These are phyloP conservation scores for Paramisgurnus dabryanus DNA, from an alignment of 2,113 vertebrate species.

Conservation along the genomic window DNA sequence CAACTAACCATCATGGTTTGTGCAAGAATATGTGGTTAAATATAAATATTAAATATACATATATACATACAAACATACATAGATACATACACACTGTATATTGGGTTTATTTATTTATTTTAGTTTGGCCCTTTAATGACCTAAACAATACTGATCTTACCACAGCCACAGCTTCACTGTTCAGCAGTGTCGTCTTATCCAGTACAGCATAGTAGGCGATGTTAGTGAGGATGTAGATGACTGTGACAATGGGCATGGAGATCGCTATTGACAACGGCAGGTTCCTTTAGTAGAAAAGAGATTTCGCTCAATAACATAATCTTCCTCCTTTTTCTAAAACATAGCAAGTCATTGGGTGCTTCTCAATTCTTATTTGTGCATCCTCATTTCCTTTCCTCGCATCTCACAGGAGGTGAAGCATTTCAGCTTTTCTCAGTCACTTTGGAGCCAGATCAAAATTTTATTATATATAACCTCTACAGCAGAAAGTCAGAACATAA, in stretches of 20 bases:
- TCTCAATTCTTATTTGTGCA: too few relatives aligned
- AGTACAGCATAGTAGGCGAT: constrained; percentile 79
- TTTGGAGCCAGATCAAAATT: too few relatives aligned
- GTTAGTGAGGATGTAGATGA: constrained; percentile 83
- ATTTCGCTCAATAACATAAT: neutral
- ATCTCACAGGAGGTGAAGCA: too few relatives aligned
- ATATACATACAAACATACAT: too few relatives aligned
- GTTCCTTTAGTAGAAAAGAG: constrained; percentile 66
- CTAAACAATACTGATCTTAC: constrained; percentile 64
- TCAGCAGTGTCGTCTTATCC: constrained; percentile 70
- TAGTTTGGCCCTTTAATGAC: neutral
- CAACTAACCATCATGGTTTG: constrained; percentile 48
- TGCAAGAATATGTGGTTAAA: neutral
- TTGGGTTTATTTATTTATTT: too few relatives aligned
- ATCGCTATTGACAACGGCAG: constrained; percentile 79
- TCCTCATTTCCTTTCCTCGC: too few relatives aligned
- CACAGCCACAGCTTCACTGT: constrained; percentile 80
- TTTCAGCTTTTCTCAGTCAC: too few relatives aligned
- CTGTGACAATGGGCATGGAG: constrained; percentile 81
- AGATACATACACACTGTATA: too few relatives aligned
- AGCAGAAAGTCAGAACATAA: too few relatives aligned
- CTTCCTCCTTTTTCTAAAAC: neutral
- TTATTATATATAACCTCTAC: too few relatives aligned
- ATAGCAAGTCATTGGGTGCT: too few relatives aligned
- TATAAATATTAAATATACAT: too few relatives aligned